Evolutionary conservation across 1,140 invertebrate species (phyloP).

Genomic region (Choristoneura fumiferana): DNA sequence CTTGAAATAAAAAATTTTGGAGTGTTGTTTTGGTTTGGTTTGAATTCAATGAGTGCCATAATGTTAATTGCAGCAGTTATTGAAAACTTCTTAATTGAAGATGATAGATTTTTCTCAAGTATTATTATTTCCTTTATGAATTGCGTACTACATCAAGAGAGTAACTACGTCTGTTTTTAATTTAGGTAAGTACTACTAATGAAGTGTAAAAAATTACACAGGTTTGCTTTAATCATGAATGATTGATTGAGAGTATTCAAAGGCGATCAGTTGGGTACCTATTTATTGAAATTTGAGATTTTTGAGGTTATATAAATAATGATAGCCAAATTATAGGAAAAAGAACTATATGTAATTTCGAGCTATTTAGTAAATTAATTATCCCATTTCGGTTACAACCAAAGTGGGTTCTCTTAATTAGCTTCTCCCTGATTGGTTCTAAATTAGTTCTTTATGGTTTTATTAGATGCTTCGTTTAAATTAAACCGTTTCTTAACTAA

Average conservation of each 20-base stretch:
- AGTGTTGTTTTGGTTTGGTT: neutral
- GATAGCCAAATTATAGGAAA: too few species aligned
- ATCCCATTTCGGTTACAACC: neutral
- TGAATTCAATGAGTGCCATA: neutral
- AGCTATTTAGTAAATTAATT: slow-evolving; percentile 7
- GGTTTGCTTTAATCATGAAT: too few species aligned
- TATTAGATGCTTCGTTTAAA: neutral
- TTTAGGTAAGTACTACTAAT: too few species aligned
- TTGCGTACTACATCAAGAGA: too few species aligned
- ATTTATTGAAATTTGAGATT: too few species aligned
- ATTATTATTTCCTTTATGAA: too few species aligned
- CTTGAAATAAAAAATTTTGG: neutral
- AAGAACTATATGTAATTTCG: too few species aligned
- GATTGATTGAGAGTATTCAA: too few species aligned
- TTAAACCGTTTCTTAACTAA: neutral
- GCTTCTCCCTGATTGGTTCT: slow-evolving; percentile 18
- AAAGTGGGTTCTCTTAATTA: slow-evolving; percentile 19
- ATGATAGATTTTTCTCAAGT: slow-evolving; percentile 4
- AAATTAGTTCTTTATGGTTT: slow-evolving; percentile 28
- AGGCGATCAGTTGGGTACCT: too few species aligned
- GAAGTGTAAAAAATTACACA: too few species aligned
- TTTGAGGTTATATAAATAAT: too few species aligned
- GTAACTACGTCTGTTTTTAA: too few species aligned
- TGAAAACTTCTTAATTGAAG: slow-evolving; percentile 9
- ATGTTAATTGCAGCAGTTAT: slow-evolving; percentile 2